These are phyloP conservation scores for Torymus texanus DNA, from an alignment of 2,888 invertebrate genomes.

Conservation along the genomic window DNA sequence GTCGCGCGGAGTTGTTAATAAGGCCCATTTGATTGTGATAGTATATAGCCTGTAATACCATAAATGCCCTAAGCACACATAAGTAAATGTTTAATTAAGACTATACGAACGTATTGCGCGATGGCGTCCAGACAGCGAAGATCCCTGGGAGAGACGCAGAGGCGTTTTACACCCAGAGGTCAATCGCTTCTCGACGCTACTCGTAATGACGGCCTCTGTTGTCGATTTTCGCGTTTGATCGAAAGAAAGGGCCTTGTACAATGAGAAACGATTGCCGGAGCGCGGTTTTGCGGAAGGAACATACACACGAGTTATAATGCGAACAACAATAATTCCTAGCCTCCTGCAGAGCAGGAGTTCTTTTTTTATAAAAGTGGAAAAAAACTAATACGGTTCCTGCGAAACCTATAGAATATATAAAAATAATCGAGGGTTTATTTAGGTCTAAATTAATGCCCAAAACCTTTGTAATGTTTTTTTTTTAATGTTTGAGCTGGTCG, in stretches of 20 bases:
- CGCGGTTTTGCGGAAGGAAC: constrained; percentile 51
- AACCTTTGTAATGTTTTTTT: constrained; percentile 45
- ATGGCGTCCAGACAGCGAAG: constrained; percentile 10
- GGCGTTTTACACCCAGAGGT: not conserved
- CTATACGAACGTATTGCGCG: constrained; percentile 30
- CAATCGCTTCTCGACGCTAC: constrained; percentile 23
- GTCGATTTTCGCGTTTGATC: constrained; percentile 55
- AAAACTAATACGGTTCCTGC: constrained; percentile 51
- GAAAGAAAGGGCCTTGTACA: constrained; percentile 48
- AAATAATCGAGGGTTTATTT: constrained; percentile 46
- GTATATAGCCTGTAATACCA: constrained; percentile 66
- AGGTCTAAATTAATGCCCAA: constrained; percentile 54
- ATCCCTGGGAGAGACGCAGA: not conserved
- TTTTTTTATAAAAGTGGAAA: constrained; percentile 34
- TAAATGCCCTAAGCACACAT: constrained; percentile 65
- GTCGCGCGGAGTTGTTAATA: constrained; percentile 57
- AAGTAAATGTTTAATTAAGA: constrained; percentile 58
- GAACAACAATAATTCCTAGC: constrained; percentile 53
- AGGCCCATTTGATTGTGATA: constrained; percentile 70
- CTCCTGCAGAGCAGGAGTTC: constrained; percentile 54
- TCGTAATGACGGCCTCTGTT: constrained; percentile 56
- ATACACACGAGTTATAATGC: constrained; percentile 32
- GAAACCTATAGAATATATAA: constrained; percentile 37
- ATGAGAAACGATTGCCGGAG: constrained; percentile 39
- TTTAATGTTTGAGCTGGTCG: constrained; percentile 16